These are phyloP conservation scores for Drosophila eugracilis DNA, from an alignment of 1,140 invertebrate genomes.

Conservation along the genomic window DNA sequence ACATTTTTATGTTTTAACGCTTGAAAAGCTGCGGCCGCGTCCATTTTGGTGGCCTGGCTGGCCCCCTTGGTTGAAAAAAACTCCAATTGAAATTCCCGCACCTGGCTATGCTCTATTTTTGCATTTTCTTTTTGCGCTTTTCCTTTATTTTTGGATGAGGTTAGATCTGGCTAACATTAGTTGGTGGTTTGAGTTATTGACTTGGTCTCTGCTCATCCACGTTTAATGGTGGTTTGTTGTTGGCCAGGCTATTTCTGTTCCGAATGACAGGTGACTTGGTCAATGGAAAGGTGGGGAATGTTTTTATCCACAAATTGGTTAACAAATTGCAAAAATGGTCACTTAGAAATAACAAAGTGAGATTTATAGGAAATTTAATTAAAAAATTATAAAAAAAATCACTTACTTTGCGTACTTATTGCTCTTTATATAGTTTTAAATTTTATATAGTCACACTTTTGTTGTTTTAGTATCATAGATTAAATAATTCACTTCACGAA, in stretches of 20 bases:
- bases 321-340: too few relatives aligned
- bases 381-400: too few relatives aligned
- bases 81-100: slow-evolving; percentile 64
- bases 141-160: slow-evolving; percentile 2
- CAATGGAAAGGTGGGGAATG: neutral
- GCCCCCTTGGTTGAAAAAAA: slow-evolving; percentile 23
- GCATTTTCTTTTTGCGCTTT: neutral
- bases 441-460: too few relatives aligned
- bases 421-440: too few relatives aligned
- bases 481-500: too few relatives aligned
- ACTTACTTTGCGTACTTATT: neutral
- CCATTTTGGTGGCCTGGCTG: slow-evolving; percentile 43
- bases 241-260: slow-evolving; percentile 16
- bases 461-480: too few relatives aligned
- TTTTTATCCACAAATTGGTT: neutral
- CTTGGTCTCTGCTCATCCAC: slow-evolving; percentile 28
- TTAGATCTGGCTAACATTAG: slow-evolving; percentile 32
- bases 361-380: neutral
- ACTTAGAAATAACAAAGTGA: neutral
- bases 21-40: slow-evolving; percentile 60
- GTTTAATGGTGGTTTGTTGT: slow-evolving; percentile 42
- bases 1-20: slow-evolving; percentile 82
- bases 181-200: slow-evolving; percentile 44
- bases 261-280: slow-evolving; percentile 47
- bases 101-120: slow-evolving; percentile 44